These are phyloP conservation scores for Caenorhabditis sulstoni DNA, from an alignment of 2,888 invertebrate genomes.

Conservation along the genomic window DNA sequence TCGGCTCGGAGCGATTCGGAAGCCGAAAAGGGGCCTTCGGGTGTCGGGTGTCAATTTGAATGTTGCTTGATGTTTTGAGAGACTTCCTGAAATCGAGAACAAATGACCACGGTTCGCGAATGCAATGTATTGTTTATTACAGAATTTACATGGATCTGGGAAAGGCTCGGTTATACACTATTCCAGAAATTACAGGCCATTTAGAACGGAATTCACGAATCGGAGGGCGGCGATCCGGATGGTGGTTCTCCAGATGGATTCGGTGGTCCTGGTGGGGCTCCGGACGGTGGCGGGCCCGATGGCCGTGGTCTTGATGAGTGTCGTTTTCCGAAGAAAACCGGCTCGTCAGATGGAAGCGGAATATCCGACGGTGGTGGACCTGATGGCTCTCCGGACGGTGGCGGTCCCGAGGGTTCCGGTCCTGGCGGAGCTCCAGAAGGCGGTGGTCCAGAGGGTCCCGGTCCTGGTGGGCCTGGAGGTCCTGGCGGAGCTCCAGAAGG, in stretches of 20 bases:
- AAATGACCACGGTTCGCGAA: background rate
- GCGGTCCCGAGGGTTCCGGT: slow-evolving; percentile 14
- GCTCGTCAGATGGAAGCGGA: background rate
- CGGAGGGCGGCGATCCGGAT: slow-evolving; percentile 1
- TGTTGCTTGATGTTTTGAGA: slow-evolving; percentile 4
- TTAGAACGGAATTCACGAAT: too few species aligned
- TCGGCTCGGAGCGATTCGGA: slow-evolving; percentile 2
- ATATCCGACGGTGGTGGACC: slow-evolving; percentile 14
- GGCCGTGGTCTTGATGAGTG: slow-evolving; percentile 14
- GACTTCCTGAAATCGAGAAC: slow-evolving; percentile 11
- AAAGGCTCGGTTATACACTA: slow-evolving; percentile 23
- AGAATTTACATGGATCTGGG: slow-evolving; percentile 11
- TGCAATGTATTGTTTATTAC: slow-evolving; percentile 34
- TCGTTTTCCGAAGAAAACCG: background rate
- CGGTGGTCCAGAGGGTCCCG: slow-evolving; percentile 16
- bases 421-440: slow-evolving; percentile 30
- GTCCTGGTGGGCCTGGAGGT: slow-evolving; percentile 24
- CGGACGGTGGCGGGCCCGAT: slow-evolving; percentile 20
- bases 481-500: slow-evolving; percentile 18
- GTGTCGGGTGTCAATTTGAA: slow-evolving; percentile 1
- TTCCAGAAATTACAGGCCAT: background rate
- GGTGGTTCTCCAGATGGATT: slow-evolving; percentile 3
- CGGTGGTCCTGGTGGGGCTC: slow-evolving; percentile 12
- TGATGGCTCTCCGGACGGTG: slow-evolving; percentile 19
- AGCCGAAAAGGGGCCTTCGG: background rate